phyloP scores from a whole-genome alignment of 2,888 invertebrate species.

The Drosophila borborema region DNA sequence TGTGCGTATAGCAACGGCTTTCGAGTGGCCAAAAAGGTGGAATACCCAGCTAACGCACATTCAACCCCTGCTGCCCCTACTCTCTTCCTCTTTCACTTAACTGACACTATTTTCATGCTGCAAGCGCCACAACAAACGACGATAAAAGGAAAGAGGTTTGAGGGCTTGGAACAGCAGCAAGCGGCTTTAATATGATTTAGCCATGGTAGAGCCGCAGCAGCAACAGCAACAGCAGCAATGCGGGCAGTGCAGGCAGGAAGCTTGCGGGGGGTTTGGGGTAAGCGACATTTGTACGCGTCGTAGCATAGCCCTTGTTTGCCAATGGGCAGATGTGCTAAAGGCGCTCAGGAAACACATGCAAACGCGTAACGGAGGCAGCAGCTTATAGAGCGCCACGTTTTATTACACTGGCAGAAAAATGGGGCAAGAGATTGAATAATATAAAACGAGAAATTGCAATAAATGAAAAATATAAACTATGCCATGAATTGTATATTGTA shows the following conservation, averaged over 20 bases:
- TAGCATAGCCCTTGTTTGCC: conserved; percentile 43
- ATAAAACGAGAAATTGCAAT: neutral
- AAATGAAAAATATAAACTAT: neutral
- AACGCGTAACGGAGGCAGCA: conserved; percentile 41
- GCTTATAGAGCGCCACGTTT: conserved; percentile 27
- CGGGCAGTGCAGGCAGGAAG: conserved; percentile 13
- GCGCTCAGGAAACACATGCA: conserved; percentile 49
- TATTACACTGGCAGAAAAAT: conserved; percentile 26
- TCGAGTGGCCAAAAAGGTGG: conserved; percentile 10
- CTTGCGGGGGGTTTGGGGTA: neutral
- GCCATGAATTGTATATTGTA: neutral
- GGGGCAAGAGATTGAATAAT: neutral
- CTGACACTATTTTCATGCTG: conserved; percentile 72
- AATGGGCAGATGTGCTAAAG: conserved; percentile 55
- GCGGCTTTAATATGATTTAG: conserved; percentile 74
- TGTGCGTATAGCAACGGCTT: conserved; percentile 41
- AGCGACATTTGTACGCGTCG: conserved; percentile 16
- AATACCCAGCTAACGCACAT: neutral
- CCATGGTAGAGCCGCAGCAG: conserved; percentile 20
- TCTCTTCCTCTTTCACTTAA: conserved; percentile 26
- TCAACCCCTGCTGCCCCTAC: neutral
- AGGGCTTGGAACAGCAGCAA: conserved; percentile 14
- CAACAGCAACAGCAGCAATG: conserved; percentile 3
- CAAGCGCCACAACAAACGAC: conserved; percentile 40
- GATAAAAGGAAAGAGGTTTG: neutral